phyloP scores from a whole-genome alignment of 1,140 invertebrate species.

The Neelides sp. region DNA sequence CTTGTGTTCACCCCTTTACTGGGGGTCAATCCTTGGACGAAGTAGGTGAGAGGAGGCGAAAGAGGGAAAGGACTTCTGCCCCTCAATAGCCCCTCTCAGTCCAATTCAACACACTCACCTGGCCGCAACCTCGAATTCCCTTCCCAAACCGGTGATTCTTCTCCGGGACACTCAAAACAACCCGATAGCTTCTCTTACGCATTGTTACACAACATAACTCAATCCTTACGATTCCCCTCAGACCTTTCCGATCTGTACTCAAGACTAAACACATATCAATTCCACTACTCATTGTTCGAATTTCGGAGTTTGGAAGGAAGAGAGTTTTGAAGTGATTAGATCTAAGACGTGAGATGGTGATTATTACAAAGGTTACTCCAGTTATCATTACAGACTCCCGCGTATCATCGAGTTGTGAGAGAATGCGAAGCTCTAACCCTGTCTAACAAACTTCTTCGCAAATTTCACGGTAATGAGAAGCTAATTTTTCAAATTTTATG shows the following conservation, averaged over 20 bases:
- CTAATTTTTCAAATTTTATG: not conserved
- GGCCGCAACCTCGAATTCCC: slow-evolving; percentile 4
- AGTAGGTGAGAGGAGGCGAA: slow-evolving; percentile 10
- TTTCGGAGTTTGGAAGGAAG: not conserved
- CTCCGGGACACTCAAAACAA: no score
- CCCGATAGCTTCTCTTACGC: not conserved
- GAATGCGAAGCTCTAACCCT: no score
- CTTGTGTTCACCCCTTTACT: not conserved
- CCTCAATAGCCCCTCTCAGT: slow-evolving; percentile 19
- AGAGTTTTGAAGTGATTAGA: not conserved
- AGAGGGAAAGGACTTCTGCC: slow-evolving; percentile 3
- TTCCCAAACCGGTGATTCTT: not conserved
- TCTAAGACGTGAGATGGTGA: not conserved
- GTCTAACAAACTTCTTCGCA: not conserved
- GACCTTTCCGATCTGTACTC: no score
- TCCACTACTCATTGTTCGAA: not conserved
- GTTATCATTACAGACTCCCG: not conserved
- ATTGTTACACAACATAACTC: not conserved
- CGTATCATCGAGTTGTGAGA: not conserved
- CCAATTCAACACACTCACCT: slow-evolving; percentile 16
- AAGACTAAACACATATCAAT: not conserved
- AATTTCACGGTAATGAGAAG: not conserved
- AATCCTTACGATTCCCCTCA: not conserved
- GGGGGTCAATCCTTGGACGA: no score
- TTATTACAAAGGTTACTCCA: not conserved